phyloP scores from a whole-genome alignment of 2,797 vertebrate species.

The Ataeniobius toweri region DNA sequence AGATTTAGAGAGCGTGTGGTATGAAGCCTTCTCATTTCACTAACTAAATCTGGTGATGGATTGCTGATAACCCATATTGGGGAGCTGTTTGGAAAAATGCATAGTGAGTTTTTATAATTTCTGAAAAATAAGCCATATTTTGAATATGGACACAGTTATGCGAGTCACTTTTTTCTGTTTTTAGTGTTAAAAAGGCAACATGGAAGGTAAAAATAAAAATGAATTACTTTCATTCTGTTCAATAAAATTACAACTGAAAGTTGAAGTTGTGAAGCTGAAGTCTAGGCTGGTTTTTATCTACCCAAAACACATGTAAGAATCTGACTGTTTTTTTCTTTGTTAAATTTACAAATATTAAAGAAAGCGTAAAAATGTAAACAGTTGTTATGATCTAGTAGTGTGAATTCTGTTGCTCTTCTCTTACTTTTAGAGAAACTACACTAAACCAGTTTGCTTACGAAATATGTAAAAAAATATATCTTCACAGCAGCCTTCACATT shows the following conservation, averaged over 20 bases:
- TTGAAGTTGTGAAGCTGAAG: neutral
- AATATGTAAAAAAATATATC: neutral
- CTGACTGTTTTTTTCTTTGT: neutral
- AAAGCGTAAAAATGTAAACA: neutral
- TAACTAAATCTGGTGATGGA: slow-evolving; percentile 5
- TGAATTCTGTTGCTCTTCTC: too few relatives aligned
- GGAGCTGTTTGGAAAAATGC: neutral
- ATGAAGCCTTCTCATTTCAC: neutral
- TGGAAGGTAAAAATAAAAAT: too few relatives aligned
- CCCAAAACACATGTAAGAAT: neutral
- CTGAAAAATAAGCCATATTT: neutral
- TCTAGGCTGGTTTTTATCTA: neutral
- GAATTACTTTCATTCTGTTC: too few relatives aligned
- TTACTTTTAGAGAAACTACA: neutral
- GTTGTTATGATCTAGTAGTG: neutral
- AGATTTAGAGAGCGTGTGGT: slow-evolving; percentile 42
- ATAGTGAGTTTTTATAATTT: neutral
- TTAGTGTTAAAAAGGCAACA: too few relatives aligned
- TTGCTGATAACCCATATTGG: neutral
- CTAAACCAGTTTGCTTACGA: neutral
- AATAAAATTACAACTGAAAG: neutral
- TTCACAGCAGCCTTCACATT: neutral
- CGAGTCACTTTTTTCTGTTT: too few relatives aligned
- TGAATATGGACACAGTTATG: neutral
- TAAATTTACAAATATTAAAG: neutral